Conservation (phyloP, 2,888 invertebrate species). For the Agonopterix subpropinquella region DNA sequence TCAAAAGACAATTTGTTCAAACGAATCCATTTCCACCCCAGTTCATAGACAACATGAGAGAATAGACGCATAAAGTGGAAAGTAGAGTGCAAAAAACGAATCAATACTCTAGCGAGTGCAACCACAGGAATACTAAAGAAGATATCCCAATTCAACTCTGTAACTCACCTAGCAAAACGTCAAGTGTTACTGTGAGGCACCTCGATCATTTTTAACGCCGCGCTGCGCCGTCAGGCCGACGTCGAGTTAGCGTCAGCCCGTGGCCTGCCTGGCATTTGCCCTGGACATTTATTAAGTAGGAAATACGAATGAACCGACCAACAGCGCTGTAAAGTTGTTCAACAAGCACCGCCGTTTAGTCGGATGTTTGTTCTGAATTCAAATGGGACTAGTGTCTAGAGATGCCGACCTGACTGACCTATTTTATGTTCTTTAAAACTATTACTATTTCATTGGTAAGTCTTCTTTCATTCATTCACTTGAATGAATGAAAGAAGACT, state of each 20-base stretch:
- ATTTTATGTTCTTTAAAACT: too few species aligned
- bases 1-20: too few species aligned
- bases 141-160: neutral
- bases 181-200: constrained; percentile 24
- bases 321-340: constrained; percentile 26
- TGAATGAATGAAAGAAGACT: too few species aligned
- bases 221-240: constrained; percentile 34
- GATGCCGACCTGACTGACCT: too few species aligned
- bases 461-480: too few species aligned
- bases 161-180: constrained; percentile 18
- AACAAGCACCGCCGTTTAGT: constrained; percentile 27
- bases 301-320: constrained; percentile 37
- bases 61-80: too few species aligned
- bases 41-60: too few species aligned
- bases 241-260: constrained; percentile 57
- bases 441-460: too few species aligned
- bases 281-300: constrained; percentile 58
- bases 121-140: too few species aligned
- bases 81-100: too few species aligned
- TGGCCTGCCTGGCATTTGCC: constrained; percentile 18
- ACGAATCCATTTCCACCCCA: too few species aligned
- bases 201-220: constrained; percentile 48
- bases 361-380: neutral
- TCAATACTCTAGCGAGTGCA: too few species aligned
- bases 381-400: neutral